A percentile compares a stretch with the other conserved stretches of the same genome.
phyloP scores from a whole-genome alignment of 2,797 vertebrate genomes.

The Bovichtus variegatus region DNA sequence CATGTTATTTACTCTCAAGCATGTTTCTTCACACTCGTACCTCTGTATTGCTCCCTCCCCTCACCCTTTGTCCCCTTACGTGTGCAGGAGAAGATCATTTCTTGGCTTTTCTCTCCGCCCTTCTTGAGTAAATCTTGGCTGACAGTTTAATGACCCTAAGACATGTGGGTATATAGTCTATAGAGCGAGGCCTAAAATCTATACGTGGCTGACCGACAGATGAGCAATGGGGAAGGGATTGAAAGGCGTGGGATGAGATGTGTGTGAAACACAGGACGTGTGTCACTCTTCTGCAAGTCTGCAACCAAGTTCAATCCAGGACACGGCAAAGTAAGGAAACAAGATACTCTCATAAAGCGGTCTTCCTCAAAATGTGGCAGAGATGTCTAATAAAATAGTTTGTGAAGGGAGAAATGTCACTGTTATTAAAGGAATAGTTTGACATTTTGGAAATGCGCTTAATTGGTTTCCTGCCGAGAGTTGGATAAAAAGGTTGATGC shows the following conservation, averaged over 20 bases:
- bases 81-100: conserved; percentile 87
- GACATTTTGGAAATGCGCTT: not conserved
- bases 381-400: not conserved
- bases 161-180: conserved; percentile 78
- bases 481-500: not conserved
- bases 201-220: conserved; percentile 87
- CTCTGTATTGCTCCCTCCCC: conserved; percentile 47
- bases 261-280: conserved; percentile 46
- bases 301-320: conserved; percentile 50
- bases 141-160: conserved; percentile 89
- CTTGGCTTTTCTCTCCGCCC: conserved; percentile 59
- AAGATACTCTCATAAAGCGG: not conserved
- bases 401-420: not conserved
- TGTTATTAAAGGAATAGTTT: conserved; percentile 1
- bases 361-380: not conserved
- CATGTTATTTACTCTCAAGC: conserved; percentile 82
- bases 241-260: conserved; percentile 66
- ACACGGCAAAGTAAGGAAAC: conserved; percentile 6
- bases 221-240: conserved; percentile 77
- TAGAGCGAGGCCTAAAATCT: conserved; percentile 87
- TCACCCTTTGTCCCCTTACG: conserved; percentile 71
- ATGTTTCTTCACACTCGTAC: conserved; percentile 64
- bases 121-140: conserved; percentile 87
- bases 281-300: conserved; percentile 19
- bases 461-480: not conserved